Percentiles rank a stretch among this genome's conserved stretches.
Evolutionary conservation across 1,140 invertebrate species (phyloP).

Genomic region (Melanaphis sacchari): DNA sequence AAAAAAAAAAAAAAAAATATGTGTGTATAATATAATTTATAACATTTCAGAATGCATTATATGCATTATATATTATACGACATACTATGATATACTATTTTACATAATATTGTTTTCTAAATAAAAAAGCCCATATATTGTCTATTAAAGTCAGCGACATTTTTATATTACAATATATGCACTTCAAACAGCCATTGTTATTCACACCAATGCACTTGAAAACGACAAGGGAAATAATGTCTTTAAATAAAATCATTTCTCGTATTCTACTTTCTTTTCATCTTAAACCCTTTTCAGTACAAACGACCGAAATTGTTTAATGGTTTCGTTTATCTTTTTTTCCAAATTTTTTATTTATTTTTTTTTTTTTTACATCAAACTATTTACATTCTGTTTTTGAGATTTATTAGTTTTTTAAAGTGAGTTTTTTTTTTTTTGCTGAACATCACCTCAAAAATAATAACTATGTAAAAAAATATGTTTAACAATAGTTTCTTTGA

Average conservation of each 20-base stretch:
- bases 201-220: conserved; percentile 26
- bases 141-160: neutral
- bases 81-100: neutral
- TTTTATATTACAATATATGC: neutral
- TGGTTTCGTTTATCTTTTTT: conserved; percentile 13
- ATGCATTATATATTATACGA: neutral
- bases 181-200: neutral
- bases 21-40: too few species aligned
- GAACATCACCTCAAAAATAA: neutral
- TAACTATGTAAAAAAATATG: neutral
- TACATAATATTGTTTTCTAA: neutral
- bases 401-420: neutral
- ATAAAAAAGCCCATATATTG: neutral
- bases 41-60: neutral
- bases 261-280: neutral
- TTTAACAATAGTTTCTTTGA: neutral
- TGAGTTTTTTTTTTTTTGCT: neutral
- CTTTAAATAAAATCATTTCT: conserved; percentile 4
- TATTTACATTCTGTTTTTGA: neutral
- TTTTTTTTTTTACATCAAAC: neutral
- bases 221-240: neutral
- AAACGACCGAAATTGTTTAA: conserved; percentile 5
- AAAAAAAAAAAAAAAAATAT: too few species aligned
- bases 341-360: too few species aligned
- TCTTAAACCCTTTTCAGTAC: neutral